phyloP scores from a whole-genome alignment of 2,888 invertebrate genomes.

The Dascillus cervinus region DNA sequence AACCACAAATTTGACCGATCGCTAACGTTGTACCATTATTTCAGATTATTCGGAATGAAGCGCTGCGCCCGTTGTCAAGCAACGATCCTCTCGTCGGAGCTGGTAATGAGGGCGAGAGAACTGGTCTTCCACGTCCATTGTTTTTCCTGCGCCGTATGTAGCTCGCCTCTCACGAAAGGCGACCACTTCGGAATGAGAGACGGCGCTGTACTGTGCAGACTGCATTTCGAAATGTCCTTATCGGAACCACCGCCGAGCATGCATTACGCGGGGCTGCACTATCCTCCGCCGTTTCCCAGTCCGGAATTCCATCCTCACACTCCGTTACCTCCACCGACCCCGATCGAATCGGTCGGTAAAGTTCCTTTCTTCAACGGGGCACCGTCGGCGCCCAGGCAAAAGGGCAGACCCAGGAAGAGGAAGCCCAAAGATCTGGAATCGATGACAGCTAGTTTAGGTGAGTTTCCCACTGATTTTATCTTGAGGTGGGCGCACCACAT shows the following conservation, averaged over 20 bases:
- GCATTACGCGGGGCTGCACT: conserved; percentile 43
- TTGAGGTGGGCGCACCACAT: too few species aligned
- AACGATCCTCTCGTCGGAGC: conserved; percentile 80
- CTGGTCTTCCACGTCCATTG: conserved; percentile 92
- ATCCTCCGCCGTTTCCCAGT: conserved; percentile 51
- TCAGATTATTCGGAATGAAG: conserved; percentile 83
- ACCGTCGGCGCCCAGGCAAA: conserved; percentile 71
- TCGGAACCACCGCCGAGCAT: conserved; percentile 39
- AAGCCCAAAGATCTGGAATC: conserved; percentile 86
- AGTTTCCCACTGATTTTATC: conserved; percentile 35
- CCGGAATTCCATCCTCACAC: conserved; percentile 44
- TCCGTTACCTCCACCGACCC: conserved; percentile 49
- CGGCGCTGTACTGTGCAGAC: conserved; percentile 79
- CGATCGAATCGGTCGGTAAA: conserved; percentile 32
- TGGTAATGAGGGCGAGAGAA: conserved; percentile 91
- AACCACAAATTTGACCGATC: too few species aligned
- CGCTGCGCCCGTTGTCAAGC: conserved; percentile 85
- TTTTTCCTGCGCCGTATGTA: conserved; percentile 88
- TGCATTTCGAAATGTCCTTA: conserved; percentile 55
- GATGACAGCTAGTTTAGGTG: conserved; percentile 79
- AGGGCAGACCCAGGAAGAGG: conserved; percentile 87
- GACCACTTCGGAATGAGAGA: conserved; percentile 92
- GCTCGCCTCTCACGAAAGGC: conserved; percentile 79
- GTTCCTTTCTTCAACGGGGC: conserved; percentile 52
- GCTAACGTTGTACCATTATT: conserved; percentile 28